phyloP scores from a whole-genome alignment of 2,113 vertebrate species.

The Sterrhoptilus dennistouni region DNA sequence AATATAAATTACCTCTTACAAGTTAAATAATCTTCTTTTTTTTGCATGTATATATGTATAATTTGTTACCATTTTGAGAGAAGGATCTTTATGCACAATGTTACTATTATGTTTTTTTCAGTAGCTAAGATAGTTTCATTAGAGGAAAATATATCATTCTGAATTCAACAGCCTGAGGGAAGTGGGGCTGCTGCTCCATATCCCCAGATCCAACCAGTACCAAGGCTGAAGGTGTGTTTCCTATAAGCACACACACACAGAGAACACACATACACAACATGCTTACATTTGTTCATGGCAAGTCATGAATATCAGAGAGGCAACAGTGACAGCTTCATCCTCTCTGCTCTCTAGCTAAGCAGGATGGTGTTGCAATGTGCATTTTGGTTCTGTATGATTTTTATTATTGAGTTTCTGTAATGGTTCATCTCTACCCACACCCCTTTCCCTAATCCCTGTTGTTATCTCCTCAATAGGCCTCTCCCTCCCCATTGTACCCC shows the following conservation, averaged over 20 bases:
- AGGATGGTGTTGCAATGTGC: background rate
- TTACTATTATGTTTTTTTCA: background rate
- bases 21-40: background rate
- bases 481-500: no score
- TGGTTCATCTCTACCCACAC: no score
- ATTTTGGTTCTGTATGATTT: no score
- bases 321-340: rapidly evolving
- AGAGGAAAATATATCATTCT: background rate
- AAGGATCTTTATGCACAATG: background rate
- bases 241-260: background rate
- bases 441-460: no score
- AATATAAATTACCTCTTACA: background rate
- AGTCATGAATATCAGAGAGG: background rate
- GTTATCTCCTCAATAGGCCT: no score
- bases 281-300: background rate
- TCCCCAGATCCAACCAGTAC: background rate
- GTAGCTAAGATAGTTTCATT: background rate
- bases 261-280: background rate
- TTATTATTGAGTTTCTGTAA: no score
- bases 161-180: background rate
- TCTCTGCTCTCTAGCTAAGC: background rate
- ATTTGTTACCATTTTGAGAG: background rate
- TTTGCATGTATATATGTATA: background rate
- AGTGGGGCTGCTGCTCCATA: background rate
- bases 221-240: background rate